Evolutionary conservation across 23 tunicate species (phyloP).

Genomic region (Phallusia fumigata): DNA sequence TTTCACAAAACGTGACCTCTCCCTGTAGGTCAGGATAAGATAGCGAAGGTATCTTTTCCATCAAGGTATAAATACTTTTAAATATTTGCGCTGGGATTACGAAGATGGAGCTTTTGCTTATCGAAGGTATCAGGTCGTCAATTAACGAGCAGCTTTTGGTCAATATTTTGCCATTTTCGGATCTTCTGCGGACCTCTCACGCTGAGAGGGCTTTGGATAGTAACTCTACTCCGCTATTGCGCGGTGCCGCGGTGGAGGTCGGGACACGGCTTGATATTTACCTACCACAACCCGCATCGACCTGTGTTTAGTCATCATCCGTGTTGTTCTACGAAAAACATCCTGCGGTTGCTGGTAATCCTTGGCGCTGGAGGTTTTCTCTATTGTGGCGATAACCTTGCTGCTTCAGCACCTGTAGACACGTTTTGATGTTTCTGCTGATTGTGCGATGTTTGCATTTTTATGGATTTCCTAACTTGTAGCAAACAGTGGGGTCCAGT

Average conservation of each 20-base stretch:
- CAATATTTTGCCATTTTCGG: no score
- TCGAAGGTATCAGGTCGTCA: neutral
- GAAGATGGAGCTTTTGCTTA: neutral
- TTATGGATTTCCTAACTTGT: no score
- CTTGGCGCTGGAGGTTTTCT: no score
- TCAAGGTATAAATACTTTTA: neutral
- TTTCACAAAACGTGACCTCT: neutral
- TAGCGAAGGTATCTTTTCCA: neutral
- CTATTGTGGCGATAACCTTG: no score
- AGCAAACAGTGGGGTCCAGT: no score
- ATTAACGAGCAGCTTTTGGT: neutral
- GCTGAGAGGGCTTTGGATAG: neutral
- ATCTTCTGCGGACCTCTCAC: no score
- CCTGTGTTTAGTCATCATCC: slow-evolving; percentile 12
- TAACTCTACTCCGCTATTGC: neutral
- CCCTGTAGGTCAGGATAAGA: neutral
- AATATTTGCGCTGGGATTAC: neutral
- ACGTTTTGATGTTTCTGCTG: no score
- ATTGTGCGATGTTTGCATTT: no score
- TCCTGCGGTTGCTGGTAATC: no score
- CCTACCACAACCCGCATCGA: neutral
- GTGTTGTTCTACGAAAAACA: no score
- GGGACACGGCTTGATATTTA: neutral
- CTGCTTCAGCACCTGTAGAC: no score
- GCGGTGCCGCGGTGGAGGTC: neutral